Percentiles rank a stretch among this genome's conserved stretches.
Conservation (phyloP, 2,113 vertebrate genomes). For the Lasiurus cinereus region DNA sequence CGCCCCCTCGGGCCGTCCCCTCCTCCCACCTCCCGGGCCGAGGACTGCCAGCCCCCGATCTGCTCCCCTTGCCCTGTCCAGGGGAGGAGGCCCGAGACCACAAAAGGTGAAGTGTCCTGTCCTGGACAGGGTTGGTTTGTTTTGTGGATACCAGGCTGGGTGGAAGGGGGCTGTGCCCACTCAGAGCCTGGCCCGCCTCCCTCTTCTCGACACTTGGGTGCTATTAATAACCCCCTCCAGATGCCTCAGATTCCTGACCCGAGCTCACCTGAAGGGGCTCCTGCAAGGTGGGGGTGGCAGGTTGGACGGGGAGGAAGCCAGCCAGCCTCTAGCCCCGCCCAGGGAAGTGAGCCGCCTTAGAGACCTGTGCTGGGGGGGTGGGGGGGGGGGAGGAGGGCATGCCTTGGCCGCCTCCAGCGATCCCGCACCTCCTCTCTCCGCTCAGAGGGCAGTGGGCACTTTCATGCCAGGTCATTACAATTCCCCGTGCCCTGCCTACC, state of each 20-base stretch:
- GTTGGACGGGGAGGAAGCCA: background rate
- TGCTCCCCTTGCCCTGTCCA: background rate
- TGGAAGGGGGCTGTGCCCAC: slow-evolving; percentile 33
- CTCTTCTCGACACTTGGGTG: slow-evolving; percentile 35
- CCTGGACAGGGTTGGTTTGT: slow-evolving; percentile 61
- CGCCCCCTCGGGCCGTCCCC: background rate
- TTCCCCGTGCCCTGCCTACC: slow-evolving; percentile 35
- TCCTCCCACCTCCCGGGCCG: background rate
- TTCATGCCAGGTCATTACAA: slow-evolving; percentile 30
- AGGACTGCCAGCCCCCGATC: background rate
- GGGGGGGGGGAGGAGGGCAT: background rate
- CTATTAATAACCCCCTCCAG: slow-evolving; percentile 76
- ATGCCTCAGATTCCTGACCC: slow-evolving; percentile 74
- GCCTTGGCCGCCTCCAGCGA: background rate
- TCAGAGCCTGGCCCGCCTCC: slow-evolving; percentile 26
- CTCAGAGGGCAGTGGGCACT: background rate
- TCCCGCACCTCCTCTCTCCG: background rate
- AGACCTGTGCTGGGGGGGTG: background rate
- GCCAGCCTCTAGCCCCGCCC: background rate
- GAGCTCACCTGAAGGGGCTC: slow-evolving; percentile 70
- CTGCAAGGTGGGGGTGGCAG: background rate
- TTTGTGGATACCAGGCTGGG: slow-evolving; percentile 51
- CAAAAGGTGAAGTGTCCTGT: slow-evolving; percentile 72
- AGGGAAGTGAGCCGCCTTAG: background rate
- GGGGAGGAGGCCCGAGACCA: slow-evolving; percentile 47